Evolutionary conservation across 1,140 invertebrate genomes (phyloP), one percentile per base, ranked within the genome.

Genomic region (Polyergus mexicanus): DNA sequence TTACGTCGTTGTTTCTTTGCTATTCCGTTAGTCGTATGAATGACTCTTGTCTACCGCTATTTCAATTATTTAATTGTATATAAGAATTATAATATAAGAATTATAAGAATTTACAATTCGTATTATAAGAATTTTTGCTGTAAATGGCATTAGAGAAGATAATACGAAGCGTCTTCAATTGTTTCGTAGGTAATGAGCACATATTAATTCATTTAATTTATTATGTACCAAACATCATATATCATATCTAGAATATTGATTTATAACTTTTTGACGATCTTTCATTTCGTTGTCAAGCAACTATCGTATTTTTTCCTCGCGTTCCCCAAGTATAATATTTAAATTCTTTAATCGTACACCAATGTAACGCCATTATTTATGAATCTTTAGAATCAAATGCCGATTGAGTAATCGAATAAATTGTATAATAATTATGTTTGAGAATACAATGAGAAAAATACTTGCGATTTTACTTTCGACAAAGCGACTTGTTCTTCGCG

Each of bases 51-150:
- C 7, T 51, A 56, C n/a, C 54, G 25, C 13, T n/a, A 44, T 81
- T 83, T 62, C 68, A 54, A 83, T 83, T 60, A 58, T 51, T 19
- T 83, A 32, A n/a, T n/a, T 25, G 22, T 32, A 28, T 28, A 28
- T 28, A 28, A 28, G 25, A 28, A 28, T 28, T 28, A 28, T 28
- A 28, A 28, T 28, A 28, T 28, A 28, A 28, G 25, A 28, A 28
- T 28, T 28, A 28, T 28, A 28, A 28, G 25, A 28, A 28, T 28
- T 28, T 28, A 28, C 1, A 28, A 28, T 28, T 28, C 1, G 32
- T 32, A 32, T 32, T 32, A 32, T 32, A 32, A 32, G 32, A 32
- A 32, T 32, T 32, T 4, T 32, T 32, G 3, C 32, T 32, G 32
- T 32, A 32, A 32, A 3, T 32, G 32, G 32, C 32, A 32, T 1